A percentile compares a stretch with the other conserved stretches of the same genome.
These are phyloP conservation scores for Horisme vitalbata DNA, from an alignment of 2,888 invertebrate genomes.

Conservation along the genomic window DNA sequence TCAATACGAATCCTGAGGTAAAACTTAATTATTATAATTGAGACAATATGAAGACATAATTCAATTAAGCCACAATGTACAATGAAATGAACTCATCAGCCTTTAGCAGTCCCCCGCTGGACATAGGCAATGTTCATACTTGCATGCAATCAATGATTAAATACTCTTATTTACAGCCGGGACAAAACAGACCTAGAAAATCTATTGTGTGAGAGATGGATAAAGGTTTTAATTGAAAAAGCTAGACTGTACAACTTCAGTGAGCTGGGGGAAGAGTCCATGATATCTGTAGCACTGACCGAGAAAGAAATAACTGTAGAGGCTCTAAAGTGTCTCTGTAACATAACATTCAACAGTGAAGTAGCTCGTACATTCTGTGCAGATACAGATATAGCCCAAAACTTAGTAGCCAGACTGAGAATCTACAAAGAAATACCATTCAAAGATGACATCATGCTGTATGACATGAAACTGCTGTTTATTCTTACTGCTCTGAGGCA, in stretches of 20 bases:
- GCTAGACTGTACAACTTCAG: slow-evolving; percentile 83
- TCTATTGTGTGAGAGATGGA: slow-evolving; percentile 86
- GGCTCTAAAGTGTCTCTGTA: slow-evolving; percentile 94
- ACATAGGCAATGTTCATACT: too few species aligned
- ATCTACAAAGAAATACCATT: slow-evolving; percentile 85
- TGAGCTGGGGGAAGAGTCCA: slow-evolving; percentile 56
- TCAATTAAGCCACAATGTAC: slow-evolving; percentile 2
- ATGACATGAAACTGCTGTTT: slow-evolving; percentile 94
- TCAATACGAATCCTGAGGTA: slow-evolving; percentile 87
- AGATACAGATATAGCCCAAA: slow-evolving; percentile 85
- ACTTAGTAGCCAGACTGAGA: slow-evolving; percentile 87
- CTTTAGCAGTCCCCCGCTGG: too few species aligned
- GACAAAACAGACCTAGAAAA: slow-evolving; percentile 89
- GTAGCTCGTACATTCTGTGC: slow-evolving; percentile 69
- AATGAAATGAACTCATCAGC: too few species aligned
- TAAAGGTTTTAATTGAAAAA: slow-evolving; percentile 85
- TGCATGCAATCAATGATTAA: neutral
- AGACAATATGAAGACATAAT: slow-evolving; percentile 3
- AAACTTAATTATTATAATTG: neutral
- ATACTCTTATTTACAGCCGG: slow-evolving; percentile 81
- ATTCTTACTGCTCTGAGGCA: slow-evolving; percentile 92
- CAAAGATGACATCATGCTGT: slow-evolving; percentile 89
- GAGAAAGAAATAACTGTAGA: slow-evolving; percentile 86
- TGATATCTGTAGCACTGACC: slow-evolving; percentile 59
- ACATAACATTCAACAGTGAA: slow-evolving; percentile 90